Conservation (phyloP, 2,888 invertebrate genomes). For the Lithophane ornitopus region DNA sequence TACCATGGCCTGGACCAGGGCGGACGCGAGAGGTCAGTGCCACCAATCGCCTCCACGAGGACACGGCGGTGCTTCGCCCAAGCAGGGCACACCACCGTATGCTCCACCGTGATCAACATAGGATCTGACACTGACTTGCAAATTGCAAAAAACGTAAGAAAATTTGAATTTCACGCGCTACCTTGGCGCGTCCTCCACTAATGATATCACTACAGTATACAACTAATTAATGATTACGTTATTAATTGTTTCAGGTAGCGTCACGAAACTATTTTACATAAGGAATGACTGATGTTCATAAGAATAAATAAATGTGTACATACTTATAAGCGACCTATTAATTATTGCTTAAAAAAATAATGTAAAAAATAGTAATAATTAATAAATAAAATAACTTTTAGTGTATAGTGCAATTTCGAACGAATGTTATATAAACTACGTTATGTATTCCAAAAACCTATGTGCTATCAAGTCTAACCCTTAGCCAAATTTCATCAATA, state of each 20-base stretch:
- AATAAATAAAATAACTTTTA: not conserved
- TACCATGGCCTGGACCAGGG: no score
- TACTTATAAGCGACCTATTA: not conserved
- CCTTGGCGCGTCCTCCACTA: no score
- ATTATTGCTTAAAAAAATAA: not conserved
- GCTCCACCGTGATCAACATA: no score
- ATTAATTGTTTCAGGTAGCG: constrained; percentile 34
- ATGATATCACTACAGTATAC: not conserved
- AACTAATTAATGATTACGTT: not conserved
- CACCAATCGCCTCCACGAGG: no score
- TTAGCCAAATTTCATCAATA: not conserved
- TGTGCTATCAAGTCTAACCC: no score
- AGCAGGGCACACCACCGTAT: no score
- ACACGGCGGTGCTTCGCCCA: no score
- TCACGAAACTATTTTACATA: not conserved
- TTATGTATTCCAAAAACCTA: not conserved
- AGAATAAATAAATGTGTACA: not conserved
- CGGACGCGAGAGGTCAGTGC: no score
- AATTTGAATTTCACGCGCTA: no score
- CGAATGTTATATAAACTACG: not conserved
- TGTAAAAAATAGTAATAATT: constrained; percentile 10
- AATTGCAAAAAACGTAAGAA: no score
- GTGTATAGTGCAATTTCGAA: not conserved
- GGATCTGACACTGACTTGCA: no score
- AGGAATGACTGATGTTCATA: constrained; percentile 27